phyloP scores from a whole-genome alignment of 2,113 vertebrate genomes.

The Alaudala cheleensis region DNA sequence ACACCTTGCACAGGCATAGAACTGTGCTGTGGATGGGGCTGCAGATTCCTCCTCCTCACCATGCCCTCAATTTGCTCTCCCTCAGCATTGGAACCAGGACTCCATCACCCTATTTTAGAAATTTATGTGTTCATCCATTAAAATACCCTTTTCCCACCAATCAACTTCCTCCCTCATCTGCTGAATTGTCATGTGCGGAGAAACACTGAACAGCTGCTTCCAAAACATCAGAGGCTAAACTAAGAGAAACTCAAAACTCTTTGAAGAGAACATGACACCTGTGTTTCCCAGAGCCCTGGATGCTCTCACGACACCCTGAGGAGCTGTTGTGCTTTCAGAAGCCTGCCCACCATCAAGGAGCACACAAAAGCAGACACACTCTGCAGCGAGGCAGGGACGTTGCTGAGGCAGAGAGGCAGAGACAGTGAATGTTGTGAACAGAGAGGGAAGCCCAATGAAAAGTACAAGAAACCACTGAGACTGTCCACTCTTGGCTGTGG shows the following conservation, averaged over 20 bases:
- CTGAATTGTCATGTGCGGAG: rapidly evolving
- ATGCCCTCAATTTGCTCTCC: background rate
- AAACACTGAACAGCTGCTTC: background rate
- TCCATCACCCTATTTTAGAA: background rate
- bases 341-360: background rate
- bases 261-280: background rate
- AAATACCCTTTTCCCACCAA: background rate
- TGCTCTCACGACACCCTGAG: background rate
- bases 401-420: rapidly evolving
- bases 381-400: rapidly evolving
- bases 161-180: background rate
- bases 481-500: background rate
- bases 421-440: background rate
- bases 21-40: background rate
- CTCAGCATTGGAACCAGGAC: background rate
- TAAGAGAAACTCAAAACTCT: background rate
- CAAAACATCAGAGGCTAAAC: background rate
- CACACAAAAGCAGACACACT: background rate
- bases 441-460: background rate
- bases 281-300: background rate
- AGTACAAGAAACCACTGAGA: background rate
- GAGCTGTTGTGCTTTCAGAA: background rate
- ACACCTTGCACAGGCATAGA: background rate
- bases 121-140: background rate
- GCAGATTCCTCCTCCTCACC: background rate